Evolutionary conservation across 2,113 vertebrate species (phyloP).

Genomic region (Rhynchomys soricoides): DNA sequence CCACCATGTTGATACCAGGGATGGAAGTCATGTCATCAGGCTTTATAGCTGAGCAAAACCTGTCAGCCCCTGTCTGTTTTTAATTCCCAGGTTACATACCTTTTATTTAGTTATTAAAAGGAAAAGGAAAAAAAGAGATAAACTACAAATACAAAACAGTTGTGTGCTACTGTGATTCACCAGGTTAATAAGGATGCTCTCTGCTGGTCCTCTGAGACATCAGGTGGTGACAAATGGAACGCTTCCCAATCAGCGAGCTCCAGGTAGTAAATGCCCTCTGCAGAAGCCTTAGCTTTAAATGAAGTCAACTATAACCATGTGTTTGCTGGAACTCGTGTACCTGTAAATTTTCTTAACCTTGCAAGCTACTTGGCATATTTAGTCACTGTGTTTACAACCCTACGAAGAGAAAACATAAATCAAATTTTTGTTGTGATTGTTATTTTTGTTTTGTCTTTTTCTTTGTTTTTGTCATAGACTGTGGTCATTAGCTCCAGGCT

Average conservation of each 20-base stretch:
- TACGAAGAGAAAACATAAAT: slow-evolving; percentile 61
- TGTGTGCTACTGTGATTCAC: background rate
- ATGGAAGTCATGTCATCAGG: background rate
- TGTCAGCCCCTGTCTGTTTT: background rate
- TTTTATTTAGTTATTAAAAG: slow-evolving; percentile 56
- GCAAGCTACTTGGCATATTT: background rate
- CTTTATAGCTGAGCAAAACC: background rate
- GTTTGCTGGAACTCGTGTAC: slow-evolving; percentile 6
- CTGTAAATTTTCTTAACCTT: slow-evolving; percentile 60
- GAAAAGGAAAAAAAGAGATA: background rate
- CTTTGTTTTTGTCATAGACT: background rate
- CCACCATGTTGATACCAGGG: background rate
- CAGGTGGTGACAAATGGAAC: slow-evolving; percentile 16
- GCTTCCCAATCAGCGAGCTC: background rate
- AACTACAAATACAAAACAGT: slow-evolving; percentile 30
- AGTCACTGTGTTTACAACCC: slow-evolving; percentile 49
- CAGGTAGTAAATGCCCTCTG: slow-evolving; percentile 22
- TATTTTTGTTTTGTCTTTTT: background rate
- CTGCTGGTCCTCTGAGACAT: background rate
- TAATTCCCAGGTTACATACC: background rate
- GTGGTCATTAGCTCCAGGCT: slow-evolving; percentile 56
- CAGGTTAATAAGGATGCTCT: slow-evolving; percentile 72
- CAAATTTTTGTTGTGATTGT: background rate
- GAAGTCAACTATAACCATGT: slow-evolving; percentile 56
- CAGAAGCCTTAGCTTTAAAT: slow-evolving; percentile 63